Base-by-base conservation (phyloP, 2,888 invertebrate genomes). In the Nebria brevicollis region DNA sequence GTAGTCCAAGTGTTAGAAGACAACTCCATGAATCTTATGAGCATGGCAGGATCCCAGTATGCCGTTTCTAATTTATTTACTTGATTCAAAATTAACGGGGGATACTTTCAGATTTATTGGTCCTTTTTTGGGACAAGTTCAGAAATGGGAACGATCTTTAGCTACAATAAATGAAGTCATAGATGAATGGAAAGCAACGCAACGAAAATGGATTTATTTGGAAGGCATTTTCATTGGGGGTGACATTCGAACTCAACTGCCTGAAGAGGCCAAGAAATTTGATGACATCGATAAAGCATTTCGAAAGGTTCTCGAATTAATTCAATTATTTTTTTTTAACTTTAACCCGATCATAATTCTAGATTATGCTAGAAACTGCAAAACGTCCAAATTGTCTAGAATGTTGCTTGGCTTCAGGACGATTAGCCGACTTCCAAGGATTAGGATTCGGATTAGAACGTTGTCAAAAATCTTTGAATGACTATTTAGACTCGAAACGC, bases 141-240 rank as follows among this genome's bases (percentile, higher is more conserved):
- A 96, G 86, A 94, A 93, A 82, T 96, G 97, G 96, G 97, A 97
- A 86, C 94, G 93, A 82, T 92, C 92, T 1, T 89, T 98, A 85
- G 94, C 96, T 0, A 91, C 93, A 8, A 94, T 97, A 82, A 94
- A 94, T 0, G 97, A 97, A 88, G 95, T 97, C 6, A 92, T 97
- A 1, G 97, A 97, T 82, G 94, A 95, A 84, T 98, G 97, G 97
- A 90, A 95, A 87, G 92, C 93, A 2, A 94, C 96, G 2, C 98
- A 98, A 87, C 91, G 95, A 82, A 97, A 96, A 87, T 98, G 98
- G 97, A 91, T 97, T 83, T 97, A 98, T 87, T 90, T 98, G 83
- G 97, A 97, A 87, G 97, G 97, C 0, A 97, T 98, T 83, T 98
- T 97, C 87, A 94, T 97, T 0, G 96, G 95, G 0, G 96, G 96